These are phyloP conservation scores for Sphenopsis melanotis DNA, from an alignment of 2,797 vertebrate species.

Conservation along the genomic window DNA sequence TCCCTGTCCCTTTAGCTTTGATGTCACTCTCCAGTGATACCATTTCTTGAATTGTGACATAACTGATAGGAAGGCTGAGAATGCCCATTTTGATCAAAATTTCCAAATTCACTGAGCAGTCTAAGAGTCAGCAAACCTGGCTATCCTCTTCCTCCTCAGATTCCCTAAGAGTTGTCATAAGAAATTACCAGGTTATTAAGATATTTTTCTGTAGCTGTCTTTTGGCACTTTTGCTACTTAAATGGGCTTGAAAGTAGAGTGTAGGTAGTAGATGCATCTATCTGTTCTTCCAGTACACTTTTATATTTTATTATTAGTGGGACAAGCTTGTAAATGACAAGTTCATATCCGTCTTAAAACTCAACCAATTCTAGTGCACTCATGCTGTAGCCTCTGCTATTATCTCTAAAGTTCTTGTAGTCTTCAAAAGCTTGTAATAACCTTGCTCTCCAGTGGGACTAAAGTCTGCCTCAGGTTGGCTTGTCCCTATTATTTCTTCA, in stretches of 20 bases:
- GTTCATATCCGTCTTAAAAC: not conserved
- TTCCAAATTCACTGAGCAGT: not conserved
- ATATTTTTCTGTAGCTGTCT: not conserved
- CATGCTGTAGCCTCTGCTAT: not conserved
- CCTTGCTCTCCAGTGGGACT: not conserved
- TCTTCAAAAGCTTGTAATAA: not conserved
- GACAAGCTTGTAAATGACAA: not conserved
- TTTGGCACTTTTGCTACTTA: not conserved
- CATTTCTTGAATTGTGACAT: not conserved
- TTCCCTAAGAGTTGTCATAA: not conserved
- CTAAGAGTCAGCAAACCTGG: not conserved
- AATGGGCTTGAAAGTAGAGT: not conserved
- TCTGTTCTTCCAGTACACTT: not conserved
- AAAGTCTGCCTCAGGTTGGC: not conserved
- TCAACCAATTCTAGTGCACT: not conserved
- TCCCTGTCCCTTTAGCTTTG: not conserved
- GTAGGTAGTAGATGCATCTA: not conserved
- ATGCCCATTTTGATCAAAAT: not conserved
- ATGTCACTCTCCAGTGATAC: not conserved
- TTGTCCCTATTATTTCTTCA: not conserved
- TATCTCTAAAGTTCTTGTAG: not conserved
- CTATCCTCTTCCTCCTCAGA: not conserved
- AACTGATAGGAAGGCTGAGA: not conserved
- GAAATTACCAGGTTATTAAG: not conserved
- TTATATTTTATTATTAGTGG: not conserved